Conservation (phyloP, 2,888 invertebrate species). For the Drepana falcataria region DNA sequence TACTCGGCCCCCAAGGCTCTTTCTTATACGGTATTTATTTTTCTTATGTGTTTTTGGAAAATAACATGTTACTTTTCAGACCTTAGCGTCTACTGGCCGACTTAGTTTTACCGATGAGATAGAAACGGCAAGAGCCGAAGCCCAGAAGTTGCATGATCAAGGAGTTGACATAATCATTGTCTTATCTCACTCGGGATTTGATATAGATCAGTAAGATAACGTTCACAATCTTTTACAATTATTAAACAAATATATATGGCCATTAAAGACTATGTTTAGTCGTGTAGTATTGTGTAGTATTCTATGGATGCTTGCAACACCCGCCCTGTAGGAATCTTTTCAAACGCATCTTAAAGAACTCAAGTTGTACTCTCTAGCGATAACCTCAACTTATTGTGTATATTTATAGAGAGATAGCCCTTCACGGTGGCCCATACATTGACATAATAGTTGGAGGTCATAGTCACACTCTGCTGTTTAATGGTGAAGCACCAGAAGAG, state of each 20-base stretch:
- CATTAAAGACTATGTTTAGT: no score
- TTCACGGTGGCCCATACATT: slow-evolving; percentile 81
- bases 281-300: no score
- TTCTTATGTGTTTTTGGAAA: background rate
- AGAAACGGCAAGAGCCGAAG: slow-evolving; percentile 81
- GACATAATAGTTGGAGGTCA: slow-evolving; percentile 92
- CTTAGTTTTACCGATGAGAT: slow-evolving; percentile 84
- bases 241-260: no score
- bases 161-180: slow-evolving; percentile 89
- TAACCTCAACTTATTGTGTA: no score
- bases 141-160: slow-evolving; percentile 78
- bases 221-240: background rate
- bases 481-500: slow-evolving; percentile 67
- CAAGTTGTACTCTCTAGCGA: no score
- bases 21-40: no score
- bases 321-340: no score
- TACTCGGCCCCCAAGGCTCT: no score
- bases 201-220: slow-evolving; percentile 74
- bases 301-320: no score
- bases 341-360: no score
- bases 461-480: slow-evolving; percentile 88
- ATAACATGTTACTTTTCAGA: slow-evolving; percentile 50
- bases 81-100: slow-evolving; percentile 82
- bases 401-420: slow-evolving; percentile 79
- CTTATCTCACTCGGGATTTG: slow-evolving; percentile 88